phyloP scores from a whole-genome alignment of 2,888 invertebrate species.

The Andrena bicolor region DNA sequence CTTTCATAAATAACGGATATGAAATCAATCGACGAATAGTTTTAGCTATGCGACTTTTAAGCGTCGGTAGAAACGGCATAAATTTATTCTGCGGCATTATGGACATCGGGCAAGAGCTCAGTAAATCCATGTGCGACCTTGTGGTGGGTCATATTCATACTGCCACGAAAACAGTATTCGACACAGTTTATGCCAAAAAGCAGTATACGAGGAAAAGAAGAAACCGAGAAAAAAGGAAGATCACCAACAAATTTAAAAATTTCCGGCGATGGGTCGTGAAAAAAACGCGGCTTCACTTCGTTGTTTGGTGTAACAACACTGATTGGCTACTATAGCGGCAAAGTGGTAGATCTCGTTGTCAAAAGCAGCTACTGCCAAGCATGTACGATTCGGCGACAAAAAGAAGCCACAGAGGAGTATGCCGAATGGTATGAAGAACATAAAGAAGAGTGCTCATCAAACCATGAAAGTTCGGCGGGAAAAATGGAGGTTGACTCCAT shows the following conservation, averaged over 20 bases:
- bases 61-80: slow-evolving; percentile 4
- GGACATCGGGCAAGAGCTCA: background rate
- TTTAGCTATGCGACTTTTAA: slow-evolving; percentile 20
- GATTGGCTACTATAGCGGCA: background rate
- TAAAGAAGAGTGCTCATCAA: no score
- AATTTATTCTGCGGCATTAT: slow-evolving; percentile 15
- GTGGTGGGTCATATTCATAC: background rate
- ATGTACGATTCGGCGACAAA: slow-evolving; percentile 16
- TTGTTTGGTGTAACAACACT: background rate
- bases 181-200: slow-evolving; percentile 4
- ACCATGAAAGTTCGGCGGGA: no score
- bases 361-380: slow-evolving; percentile 22
- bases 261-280: slow-evolving; percentile 31
- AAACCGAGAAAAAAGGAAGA: slow-evolving; percentile 27
- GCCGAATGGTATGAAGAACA: background rate
- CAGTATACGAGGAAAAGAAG: slow-evolving; percentile 35
- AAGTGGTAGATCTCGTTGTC: slow-evolving; percentile 27
- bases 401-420: slow-evolving; percentile 14
- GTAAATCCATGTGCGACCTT: background rate
- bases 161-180: background rate
- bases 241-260: slow-evolving; percentile 13
- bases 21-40: slow-evolving; percentile 28
- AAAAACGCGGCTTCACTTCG: slow-evolving; percentile 17
- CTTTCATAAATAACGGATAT: background rate
- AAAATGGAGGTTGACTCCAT: no score